Evolutionary conservation across 2,113 vertebrate genomes (phyloP), one percentile per base, ranked within the genome.

Genomic region (Cyanoderma ruficeps): DNA sequence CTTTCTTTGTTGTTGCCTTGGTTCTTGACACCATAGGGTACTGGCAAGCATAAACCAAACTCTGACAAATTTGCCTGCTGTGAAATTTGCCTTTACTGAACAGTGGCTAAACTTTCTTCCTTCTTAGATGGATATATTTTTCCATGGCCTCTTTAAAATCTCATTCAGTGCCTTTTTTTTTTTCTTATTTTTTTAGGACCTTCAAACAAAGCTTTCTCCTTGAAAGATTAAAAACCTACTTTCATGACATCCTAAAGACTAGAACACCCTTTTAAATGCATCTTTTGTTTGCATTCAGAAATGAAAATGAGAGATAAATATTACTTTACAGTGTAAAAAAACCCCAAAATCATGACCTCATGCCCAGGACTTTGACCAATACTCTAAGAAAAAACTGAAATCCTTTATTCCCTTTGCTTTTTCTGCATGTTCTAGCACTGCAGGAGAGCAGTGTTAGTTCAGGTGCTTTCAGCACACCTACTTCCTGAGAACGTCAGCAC

Each of bases 221-320:
- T 92, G 39, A 96, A 94, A 95, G 90, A 69, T 56, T 71, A 47
- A 90, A 90, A 90, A n/a, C 12, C 47, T 83, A 25, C 71, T 94
- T 96, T 86, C 35, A 63, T 42, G 52, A 63, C 64, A 87, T 47
- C 52, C 35, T 77, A 86, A 91, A 42, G 33, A 94, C 63, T 47
- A 61, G 75, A 88, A 77, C 12, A 83, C 46, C 47, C 27, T 77
- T 96, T 92, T 13, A 83, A 91, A 90, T 27, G 8, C 53, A 67
- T 72, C 25, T 84, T 79, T 46, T 90, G 21, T 59, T 96, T 70
- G 50, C 20, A 10, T 86, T 92, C 52, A 87, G 70, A 94, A 86
- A 56, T 39, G 2, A 90, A 93, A 97, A 83, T 28, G 37, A 87
- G 13, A 3, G 10, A 44, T 44, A 90, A 93, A 80, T n/a, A 39